phyloP scores from a whole-genome alignment of 2,888 invertebrate species.

The Sarcophaga subvicina region DNA sequence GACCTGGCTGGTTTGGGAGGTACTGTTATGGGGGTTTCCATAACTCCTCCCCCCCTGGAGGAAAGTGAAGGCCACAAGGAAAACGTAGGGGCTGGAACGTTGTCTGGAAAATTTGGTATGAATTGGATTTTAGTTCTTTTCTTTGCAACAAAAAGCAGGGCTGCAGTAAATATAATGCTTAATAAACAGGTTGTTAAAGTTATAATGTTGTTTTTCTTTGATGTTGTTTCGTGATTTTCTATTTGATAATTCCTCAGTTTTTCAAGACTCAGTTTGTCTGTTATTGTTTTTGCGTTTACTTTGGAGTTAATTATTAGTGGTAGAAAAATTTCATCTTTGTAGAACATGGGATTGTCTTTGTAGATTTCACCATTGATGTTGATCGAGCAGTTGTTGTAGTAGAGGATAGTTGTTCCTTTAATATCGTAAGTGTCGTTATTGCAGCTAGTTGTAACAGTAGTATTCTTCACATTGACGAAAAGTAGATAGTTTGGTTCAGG shows the following conservation, averaged over 20 bases:
- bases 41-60: not conserved
- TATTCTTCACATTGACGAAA: slow-evolving; percentile 6
- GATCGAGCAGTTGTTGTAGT: slow-evolving; percentile 25
- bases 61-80: slow-evolving; percentile 30
- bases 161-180: too few relatives aligned
- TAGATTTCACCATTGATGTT: slow-evolving; percentile 10
- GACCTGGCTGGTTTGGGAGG: too few relatives aligned
- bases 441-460: slow-evolving; percentile 15
- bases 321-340: not conserved
- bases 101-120: too few relatives aligned
- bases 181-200: not conserved
- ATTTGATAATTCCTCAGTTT: slow-evolving; percentile 30
- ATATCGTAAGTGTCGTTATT: slow-evolving; percentile 5
- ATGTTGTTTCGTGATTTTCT: not conserved
- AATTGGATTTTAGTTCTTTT: too few relatives aligned
- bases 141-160: too few relatives aligned
- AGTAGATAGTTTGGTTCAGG: not conserved
- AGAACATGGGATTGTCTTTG: slow-evolving; percentile 1
- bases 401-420: slow-evolving; percentile 9
- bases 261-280: slow-evolving; percentile 17
- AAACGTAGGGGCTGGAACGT: not conserved
- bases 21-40: not conserved
- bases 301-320: slow-evolving; percentile 11
- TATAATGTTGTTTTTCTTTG: not conserved
- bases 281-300: slow-evolving; percentile 20